A percentile compares a stretch with the other conserved stretches of the same genome.
phyloP scores from a whole-genome alignment of 92 coral and sea anemone species.

The Hydrozoanthus gracilis region DNA sequence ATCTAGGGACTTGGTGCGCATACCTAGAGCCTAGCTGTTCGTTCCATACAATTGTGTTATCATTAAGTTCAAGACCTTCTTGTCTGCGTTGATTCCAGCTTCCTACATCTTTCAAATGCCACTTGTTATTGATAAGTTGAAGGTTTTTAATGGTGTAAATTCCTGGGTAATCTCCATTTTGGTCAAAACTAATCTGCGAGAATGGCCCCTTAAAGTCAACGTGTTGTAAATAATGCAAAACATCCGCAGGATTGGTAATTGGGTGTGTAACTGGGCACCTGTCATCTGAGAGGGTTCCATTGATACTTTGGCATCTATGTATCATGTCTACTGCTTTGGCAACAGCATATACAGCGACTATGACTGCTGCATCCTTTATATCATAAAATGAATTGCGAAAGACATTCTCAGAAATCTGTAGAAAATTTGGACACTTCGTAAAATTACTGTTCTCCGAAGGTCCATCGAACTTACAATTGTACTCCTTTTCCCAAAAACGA shows the following conservation, averaged over 20 bases:
- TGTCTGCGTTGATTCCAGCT: slow-evolving; percentile 64
- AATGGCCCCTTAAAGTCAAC: slow-evolving; percentile 59
- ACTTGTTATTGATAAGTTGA: slow-evolving; percentile 55
- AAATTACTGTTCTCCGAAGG: slow-evolving; percentile 13
- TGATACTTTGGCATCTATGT: slow-evolving; percentile 58
- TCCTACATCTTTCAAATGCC: slow-evolving; percentile 71
- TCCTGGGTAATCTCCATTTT: slow-evolving; percentile 72
- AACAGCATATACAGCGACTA: slow-evolving; percentile 91
- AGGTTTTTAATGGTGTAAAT: slow-evolving; percentile 72
- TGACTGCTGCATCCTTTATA: slow-evolving; percentile 73
- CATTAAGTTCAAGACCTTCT: slow-evolving; percentile 53
- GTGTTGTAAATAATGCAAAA: slow-evolving; percentile 57
- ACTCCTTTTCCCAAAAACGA: slow-evolving; percentile 48
- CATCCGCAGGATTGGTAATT: slow-evolving; percentile 54
- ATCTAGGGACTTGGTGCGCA: slow-evolving; percentile 63
- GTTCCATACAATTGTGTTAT: slow-evolving; percentile 63
- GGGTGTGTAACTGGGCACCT: slow-evolving; percentile 65
- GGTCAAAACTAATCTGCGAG: slow-evolving; percentile 64
- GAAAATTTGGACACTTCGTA: slow-evolving; percentile 53
- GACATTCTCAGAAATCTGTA: slow-evolving; percentile 51
- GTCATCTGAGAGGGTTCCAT: slow-evolving; percentile 31
- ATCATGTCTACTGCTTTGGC: slow-evolving; percentile 87
- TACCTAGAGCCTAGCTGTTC: slow-evolving; percentile 14
- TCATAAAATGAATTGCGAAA: slow-evolving; percentile 55
- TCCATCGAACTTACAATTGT: slow-evolving; percentile 58